phyloP scores from a whole-genome alignment of 2,113 vertebrate genomes.

The Lasiurus cinereus region DNA sequence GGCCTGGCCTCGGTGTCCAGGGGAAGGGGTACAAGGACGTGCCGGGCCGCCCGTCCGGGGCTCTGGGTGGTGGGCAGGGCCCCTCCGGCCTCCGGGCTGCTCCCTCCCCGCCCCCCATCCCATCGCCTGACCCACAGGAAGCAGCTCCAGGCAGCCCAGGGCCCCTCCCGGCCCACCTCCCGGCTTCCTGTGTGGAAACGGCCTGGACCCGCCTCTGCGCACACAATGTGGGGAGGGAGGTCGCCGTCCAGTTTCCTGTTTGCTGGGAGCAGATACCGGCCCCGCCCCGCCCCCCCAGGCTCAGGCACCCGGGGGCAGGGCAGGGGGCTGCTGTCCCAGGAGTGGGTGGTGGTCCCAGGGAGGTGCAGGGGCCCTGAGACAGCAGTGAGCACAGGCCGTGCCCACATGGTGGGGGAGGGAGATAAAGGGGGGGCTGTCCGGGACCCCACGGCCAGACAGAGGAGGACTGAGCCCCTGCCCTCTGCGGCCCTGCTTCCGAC shows the following conservation, averaged over 20 bases:
- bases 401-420: no score
- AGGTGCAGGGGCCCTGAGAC: background rate
- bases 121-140: background rate
- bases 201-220: background rate
- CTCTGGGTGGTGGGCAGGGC: background rate
- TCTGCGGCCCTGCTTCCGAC: no score
- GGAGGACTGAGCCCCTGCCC: background rate
- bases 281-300: no score
- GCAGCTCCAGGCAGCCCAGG: background rate
- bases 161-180: slow-evolving; percentile 19
- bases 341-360: no score
- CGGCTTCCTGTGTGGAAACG: slow-evolving; percentile 72
- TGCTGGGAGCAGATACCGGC: background rate
- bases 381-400: no score
- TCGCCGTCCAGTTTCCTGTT: slow-evolving; percentile 59
- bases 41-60: no score
- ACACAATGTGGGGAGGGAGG: slow-evolving; percentile 20
- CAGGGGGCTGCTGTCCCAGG: background rate
- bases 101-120: background rate
- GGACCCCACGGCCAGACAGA: background rate
- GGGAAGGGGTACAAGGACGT: no score
- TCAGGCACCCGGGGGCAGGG: background rate
- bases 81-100: no score
- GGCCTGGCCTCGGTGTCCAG: no score
- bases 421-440: no score